Evolutionary conservation across 35 echinoderm and acorn worm species (phyloP).

Genomic region (Heliocidaris tuberculata): DNA sequence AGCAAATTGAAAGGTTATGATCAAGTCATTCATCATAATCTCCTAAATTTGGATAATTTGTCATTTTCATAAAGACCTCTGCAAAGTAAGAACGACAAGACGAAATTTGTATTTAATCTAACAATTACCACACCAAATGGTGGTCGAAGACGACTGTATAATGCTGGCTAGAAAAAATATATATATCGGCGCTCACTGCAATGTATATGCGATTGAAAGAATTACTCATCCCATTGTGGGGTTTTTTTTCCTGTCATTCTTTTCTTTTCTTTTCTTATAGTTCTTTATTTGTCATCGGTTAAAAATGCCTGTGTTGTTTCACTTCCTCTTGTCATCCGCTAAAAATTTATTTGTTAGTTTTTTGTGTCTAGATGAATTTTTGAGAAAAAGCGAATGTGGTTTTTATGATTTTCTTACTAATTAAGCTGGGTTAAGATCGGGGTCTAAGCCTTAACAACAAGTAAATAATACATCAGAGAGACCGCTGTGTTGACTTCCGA

Average conservation of each 20-base stretch:
- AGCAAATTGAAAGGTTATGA: neutral
- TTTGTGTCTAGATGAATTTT: neutral
- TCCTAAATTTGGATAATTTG: neutral
- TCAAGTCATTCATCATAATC: neutral
- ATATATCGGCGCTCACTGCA: no score
- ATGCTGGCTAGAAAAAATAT: no score
- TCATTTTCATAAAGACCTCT: neutral
- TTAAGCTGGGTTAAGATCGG: neutral
- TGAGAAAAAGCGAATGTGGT: neutral
- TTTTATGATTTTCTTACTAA: neutral
- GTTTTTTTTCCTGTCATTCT: no score
- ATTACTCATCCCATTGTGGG: no score
- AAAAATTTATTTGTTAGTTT: neutral
- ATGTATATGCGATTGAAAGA: no score
- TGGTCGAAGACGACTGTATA: no score
- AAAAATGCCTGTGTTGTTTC: no score
- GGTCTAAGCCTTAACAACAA: neutral
- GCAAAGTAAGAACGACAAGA: neutral
- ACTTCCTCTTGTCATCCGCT: neutral
- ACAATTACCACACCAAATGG: no score
- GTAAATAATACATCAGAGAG: neutral
- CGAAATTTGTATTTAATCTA: no score
- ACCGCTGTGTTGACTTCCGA: conserved; percentile 14
- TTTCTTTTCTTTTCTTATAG: no score
- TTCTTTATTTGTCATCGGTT: no score